Base-by-base conservation (phyloP, 2,888 invertebrate genomes). In the Melinopterus prodromus region DNA sequence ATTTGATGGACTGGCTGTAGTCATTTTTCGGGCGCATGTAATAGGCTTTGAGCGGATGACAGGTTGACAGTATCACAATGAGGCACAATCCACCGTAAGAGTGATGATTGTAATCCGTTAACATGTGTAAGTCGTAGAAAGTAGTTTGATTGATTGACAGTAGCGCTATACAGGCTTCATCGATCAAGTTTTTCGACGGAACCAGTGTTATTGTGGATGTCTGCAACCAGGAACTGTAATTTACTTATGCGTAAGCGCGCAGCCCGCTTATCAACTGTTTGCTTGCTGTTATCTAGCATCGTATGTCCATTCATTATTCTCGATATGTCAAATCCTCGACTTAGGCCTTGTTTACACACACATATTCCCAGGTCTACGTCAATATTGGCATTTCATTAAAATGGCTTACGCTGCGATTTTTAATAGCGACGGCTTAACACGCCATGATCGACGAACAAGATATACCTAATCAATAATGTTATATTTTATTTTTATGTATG, bases 51-150 rank as follows among this genome's bases (percentile, higher is more conserved):
- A 53, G 12, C 7, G 53, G 37, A 74, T 71, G 37, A 36, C 74
- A 35, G 35, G 36, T 74, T 16, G 74, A 74, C 74, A 74, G 74
- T 37, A 74, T 74, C 74, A 74, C 74, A 74, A 74, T 74, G 35
- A 15, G n/a, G n/a, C 26, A 74, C 37, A 37, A 74, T 35, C 36
- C 35, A 53, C 35, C 7, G 74, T 35, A 74, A 74, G 74, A 74
- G 74, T 74, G 74, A 74, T 74, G 74, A 74, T 74, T 35, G 7
- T 74, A 74, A 74, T 74, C 74, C 74, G 74, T 35, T 74, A 37
- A 74, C n/a, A 26, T 37, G 36, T 35, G 35, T 74, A 74, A 74
- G 37, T 35, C 74, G n/a, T 35, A 74, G 74, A 74, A 37, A 74
- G 35, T 37, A 37, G 37, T 74, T 74, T 74, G 74, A 74, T 74